Percentiles rank a stretch among this genome's conserved stretches.
Evolutionary conservation across 2,888 invertebrate genomes (phyloP).

Genomic region (Carterocephalus palaemon): DNA sequence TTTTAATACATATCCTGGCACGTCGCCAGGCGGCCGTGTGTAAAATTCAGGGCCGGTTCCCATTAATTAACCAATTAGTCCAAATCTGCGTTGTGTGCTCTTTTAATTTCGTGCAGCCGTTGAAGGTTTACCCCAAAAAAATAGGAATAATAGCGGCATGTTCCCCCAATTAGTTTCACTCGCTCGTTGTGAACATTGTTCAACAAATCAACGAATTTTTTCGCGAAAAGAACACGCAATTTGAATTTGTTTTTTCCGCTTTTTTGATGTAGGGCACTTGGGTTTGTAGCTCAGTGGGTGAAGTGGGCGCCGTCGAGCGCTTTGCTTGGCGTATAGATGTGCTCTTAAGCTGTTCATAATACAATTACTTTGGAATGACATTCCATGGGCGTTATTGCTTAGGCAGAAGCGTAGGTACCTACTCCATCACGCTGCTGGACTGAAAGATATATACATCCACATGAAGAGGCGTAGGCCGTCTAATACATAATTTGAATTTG

Average conservation of each 20-base stretch:
- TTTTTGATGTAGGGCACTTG: slow-evolving; percentile 10
- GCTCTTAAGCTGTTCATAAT: background rate
- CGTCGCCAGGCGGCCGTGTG: slow-evolving; percentile 58
- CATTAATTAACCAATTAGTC: slow-evolving; percentile 76
- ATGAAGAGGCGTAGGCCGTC: too few relatives aligned
- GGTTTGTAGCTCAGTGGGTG: slow-evolving; percentile 14
- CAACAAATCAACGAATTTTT: slow-evolving; percentile 44
- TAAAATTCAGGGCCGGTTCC: slow-evolving; percentile 56
- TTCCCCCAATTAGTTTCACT: slow-evolving; percentile 50
- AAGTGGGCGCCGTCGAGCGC: slow-evolving; percentile 8
- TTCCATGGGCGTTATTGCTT: too few relatives aligned
- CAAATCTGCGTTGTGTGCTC: slow-evolving; percentile 59
- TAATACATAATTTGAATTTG: too few relatives aligned
- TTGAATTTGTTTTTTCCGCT: slow-evolving; percentile 30
- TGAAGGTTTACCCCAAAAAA: slow-evolving; percentile 50
- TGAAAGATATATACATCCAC: too few relatives aligned
- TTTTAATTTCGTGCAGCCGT: slow-evolving; percentile 62
- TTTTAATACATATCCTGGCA: slow-evolving; percentile 60
- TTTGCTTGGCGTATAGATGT: background rate
- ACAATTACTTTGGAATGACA: too few relatives aligned
- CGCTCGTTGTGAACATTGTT: slow-evolving; percentile 43
- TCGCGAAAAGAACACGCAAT: slow-evolving; percentile 36
- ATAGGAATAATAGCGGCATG: slow-evolving; percentile 45
- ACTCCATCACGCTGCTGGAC: too few relatives aligned
- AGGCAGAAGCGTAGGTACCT: too few relatives aligned